Percentiles rank a stretch among this genome's conserved stretches.
phyloP scores from a whole-genome alignment of 1,140 invertebrate species.

The Bombus pascuorum region DNA sequence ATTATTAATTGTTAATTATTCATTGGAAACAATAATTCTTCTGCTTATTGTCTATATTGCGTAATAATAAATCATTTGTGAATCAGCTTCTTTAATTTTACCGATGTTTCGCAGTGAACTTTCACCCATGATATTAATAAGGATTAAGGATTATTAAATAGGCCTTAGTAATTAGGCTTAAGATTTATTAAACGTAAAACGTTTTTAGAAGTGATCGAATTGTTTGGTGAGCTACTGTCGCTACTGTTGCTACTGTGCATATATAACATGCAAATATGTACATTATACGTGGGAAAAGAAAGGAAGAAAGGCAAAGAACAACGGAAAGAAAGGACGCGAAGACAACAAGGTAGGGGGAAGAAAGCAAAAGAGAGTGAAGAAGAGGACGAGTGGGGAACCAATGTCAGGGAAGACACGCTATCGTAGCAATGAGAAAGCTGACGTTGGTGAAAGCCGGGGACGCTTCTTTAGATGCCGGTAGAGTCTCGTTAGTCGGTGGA shows the following conservation, averaged over 20 bases:
- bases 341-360: neutral
- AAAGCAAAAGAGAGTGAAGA: slow-evolving; percentile 47
- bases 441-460: slow-evolving; percentile 75
- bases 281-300: neutral
- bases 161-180: too few relatives aligned
- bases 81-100: too few relatives aligned
- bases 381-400: slow-evolving; percentile 65
- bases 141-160: too few relatives aligned
- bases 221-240: neutral
- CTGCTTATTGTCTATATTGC: too few relatives aligned
- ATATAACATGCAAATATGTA: neutral
- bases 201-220: too few relatives aligned
- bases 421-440: slow-evolving; percentile 74
- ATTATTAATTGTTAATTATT: too few relatives aligned
- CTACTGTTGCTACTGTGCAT: neutral
- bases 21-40: too few relatives aligned
- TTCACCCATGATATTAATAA: too few relatives aligned
- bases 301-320: neutral
- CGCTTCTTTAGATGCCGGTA: slow-evolving; percentile 67
- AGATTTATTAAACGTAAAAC: too few relatives aligned
- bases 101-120: too few relatives aligned
- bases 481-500: slow-evolving; percentile 47
- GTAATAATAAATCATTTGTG: too few relatives aligned
- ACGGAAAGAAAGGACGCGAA: neutral
- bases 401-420: slow-evolving; percentile 53